Percentiles rank a stretch among this genome's conserved stretches.
Conservation (phyloP, 2,888 invertebrate genomes). For the Nemurella pictetii region DNA sequence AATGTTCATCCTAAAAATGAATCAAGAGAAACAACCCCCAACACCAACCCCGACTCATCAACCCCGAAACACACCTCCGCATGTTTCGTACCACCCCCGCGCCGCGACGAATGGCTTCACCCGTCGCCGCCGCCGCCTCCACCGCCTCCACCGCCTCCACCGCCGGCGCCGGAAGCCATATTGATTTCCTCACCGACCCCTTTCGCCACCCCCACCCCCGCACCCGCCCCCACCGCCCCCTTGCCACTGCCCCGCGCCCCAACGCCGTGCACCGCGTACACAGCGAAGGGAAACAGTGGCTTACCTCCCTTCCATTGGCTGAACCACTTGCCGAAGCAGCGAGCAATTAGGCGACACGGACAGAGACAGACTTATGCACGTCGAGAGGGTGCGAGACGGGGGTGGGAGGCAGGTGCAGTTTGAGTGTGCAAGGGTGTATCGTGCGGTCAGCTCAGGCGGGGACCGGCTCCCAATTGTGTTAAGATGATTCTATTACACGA, state of each 20-base stretch:
- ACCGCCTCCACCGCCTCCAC: constrained; percentile 55
- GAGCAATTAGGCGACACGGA: constrained; percentile 6
- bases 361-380: not conserved
- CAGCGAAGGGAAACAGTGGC: not conserved
- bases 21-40: too few relatives aligned
- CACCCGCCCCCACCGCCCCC: constrained; percentile 35
- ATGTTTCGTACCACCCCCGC: not conserved
- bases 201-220: not conserved
- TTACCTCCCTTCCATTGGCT: not conserved
- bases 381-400: not conserved
- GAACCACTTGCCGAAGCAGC: not conserved
- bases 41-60: not conserved
- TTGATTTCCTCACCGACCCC: constrained; percentile 50
- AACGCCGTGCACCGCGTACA: not conserved
- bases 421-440: not conserved
- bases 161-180: constrained; percentile 54
- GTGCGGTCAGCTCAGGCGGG: not conserved
- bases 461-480: not conserved
- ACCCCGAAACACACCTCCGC: not conserved
- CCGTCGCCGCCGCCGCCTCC: constrained; percentile 45
- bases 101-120: not conserved
- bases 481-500: not conserved
- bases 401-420: not conserved
- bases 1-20: too few relatives aligned
- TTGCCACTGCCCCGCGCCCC: not conserved